phyloP scores from a whole-genome alignment of 1,140 invertebrate species.

The Drosophila bipectinata region DNA sequence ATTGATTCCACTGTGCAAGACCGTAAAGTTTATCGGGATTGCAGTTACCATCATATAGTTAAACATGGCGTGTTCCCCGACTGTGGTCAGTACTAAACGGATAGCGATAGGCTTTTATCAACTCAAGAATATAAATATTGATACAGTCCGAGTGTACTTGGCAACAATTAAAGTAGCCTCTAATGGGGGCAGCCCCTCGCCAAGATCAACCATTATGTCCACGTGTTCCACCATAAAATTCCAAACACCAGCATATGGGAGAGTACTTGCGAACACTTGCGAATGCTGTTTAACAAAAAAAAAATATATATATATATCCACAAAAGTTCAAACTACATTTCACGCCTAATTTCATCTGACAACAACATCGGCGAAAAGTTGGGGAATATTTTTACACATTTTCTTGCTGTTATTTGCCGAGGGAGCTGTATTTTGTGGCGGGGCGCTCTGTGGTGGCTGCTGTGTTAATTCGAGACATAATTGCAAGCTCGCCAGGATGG shows the following conservation, averaged over 20 bases:
- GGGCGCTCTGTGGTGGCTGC: slow-evolving; percentile 41
- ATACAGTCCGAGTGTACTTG: slow-evolving; percentile 26
- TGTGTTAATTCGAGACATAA: slow-evolving; percentile 79
- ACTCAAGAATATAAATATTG: slow-evolving; percentile 41
- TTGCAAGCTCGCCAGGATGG: slow-evolving; percentile 54
- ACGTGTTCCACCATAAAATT: not conserved
- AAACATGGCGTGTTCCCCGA: slow-evolving; percentile 10
- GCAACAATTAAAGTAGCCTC: slow-evolving; percentile 31
- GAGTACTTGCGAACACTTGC: slow-evolving; percentile 33
- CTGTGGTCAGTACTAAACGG: slow-evolving; percentile 21
- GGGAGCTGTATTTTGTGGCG: not conserved
- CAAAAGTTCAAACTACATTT: slow-evolving; percentile 77
- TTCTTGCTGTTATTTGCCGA: slow-evolving; percentile 23
- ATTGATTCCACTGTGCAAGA: slow-evolving; percentile 21
- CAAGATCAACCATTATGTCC: not conserved
- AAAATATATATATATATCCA: slow-evolving; percentile 45
- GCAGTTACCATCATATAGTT: slow-evolving; percentile 37
- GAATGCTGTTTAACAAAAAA: slow-evolving; percentile 16
- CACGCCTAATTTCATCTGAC: slow-evolving; percentile 77
- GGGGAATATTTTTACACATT: slow-evolving; percentile 58
- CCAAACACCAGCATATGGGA: slow-evolving; percentile 3
- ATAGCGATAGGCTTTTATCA: slow-evolving; percentile 53
- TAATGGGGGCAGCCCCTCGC: not conserved
- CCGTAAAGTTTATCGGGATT: slow-evolving; percentile 39
- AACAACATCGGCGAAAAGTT: slow-evolving; percentile 42